Evolutionary conservation across 2,888 invertebrate genomes (phyloP).

Genomic region (Eupithecia insigniata): DNA sequence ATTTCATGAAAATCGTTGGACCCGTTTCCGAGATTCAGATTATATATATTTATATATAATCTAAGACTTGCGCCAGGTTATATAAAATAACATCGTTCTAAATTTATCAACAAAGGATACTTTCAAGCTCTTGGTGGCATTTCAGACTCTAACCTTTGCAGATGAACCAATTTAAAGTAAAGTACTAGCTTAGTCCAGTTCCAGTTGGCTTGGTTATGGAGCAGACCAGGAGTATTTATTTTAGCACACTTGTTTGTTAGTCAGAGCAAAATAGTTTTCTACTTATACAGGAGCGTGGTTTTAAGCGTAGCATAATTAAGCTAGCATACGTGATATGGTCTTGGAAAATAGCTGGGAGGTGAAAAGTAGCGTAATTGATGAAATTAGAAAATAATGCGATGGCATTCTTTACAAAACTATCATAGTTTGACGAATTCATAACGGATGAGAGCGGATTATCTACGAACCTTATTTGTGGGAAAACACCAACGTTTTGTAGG

Average conservation of each 20-base stretch:
- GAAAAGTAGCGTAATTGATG: background rate
- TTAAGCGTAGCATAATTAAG: background rate
- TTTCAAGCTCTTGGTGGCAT: slow-evolving; percentile 26
- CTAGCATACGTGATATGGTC: background rate
- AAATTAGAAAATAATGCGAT: background rate
- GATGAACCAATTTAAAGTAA: slow-evolving; percentile 33
- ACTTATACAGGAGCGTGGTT: background rate
- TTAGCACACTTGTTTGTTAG: slow-evolving; percentile 26
- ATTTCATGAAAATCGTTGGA: too few relatives aligned
- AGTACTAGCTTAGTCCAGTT: slow-evolving; percentile 28
- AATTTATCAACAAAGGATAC: slow-evolving; percentile 13
- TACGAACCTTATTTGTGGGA: too few relatives aligned
- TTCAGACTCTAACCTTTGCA: slow-evolving; percentile 24
- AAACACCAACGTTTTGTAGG: too few relatives aligned
- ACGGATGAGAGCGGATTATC: too few relatives aligned
- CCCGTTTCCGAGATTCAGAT: too few relatives aligned
- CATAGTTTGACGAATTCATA: too few relatives aligned
- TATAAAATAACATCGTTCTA: background rate
- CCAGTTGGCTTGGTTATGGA: slow-evolving; percentile 26
- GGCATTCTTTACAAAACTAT: too few relatives aligned
- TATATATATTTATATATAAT: too few relatives aligned
- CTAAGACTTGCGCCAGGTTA: too few relatives aligned
- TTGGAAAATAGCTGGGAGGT: background rate
- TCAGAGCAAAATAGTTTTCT: slow-evolving; percentile 28
- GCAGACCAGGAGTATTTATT: slow-evolving; percentile 26